Evolutionary conservation across 2,888 invertebrate species (phyloP).

Genomic region (Platynereis dumerilii): DNA sequence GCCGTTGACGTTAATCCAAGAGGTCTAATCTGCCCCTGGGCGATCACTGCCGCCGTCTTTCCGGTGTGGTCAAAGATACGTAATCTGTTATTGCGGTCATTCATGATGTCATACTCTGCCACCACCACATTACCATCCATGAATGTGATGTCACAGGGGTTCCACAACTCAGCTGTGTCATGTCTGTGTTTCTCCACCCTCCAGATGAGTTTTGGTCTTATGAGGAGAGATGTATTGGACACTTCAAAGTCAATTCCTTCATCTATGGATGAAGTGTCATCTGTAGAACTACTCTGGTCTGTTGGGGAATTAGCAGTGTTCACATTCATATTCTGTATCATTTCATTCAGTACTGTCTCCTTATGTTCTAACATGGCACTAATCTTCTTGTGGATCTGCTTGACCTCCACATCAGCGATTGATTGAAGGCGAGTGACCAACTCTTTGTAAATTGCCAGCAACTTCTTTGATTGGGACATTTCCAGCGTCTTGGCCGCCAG

Average conservation of each 20-base stretch:
- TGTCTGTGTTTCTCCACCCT: constrained; percentile 36
- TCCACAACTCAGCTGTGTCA: constrained; percentile 34
- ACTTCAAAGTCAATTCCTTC: background rate
- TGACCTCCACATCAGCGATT: constrained; percentile 31
- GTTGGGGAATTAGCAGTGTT: background rate
- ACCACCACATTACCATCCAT: constrained; percentile 30
- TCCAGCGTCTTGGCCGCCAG: constrained; percentile 31
- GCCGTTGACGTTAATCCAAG: constrained; percentile 34
- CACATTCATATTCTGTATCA: constrained; percentile 4
- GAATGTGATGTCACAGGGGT: constrained; percentile 36
- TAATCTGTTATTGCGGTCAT: constrained; percentile 35
- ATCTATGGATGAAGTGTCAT: background rate
- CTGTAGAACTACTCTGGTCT: background rate
- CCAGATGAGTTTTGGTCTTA: constrained; percentile 36
- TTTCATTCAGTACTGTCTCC: background rate
- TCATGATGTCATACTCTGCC: constrained; percentile 38
- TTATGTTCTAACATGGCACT: constrained; percentile 15
- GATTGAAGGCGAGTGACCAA: constrained; percentile 23
- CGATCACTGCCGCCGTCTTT: constrained; percentile 10
- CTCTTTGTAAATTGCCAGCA: constrained; percentile 31
- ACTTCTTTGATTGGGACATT: constrained; percentile 31
- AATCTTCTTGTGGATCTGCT: constrained; percentile 24
- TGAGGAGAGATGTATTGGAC: constrained; percentile 22
- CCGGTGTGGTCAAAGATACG: constrained; percentile 29
- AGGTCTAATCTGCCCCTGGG: constrained; percentile 34